Evolutionary conservation across 2,888 invertebrate species (phyloP), one percentile per base, ranked within the genome.

Genomic region (Acanthopleura granulata): DNA sequence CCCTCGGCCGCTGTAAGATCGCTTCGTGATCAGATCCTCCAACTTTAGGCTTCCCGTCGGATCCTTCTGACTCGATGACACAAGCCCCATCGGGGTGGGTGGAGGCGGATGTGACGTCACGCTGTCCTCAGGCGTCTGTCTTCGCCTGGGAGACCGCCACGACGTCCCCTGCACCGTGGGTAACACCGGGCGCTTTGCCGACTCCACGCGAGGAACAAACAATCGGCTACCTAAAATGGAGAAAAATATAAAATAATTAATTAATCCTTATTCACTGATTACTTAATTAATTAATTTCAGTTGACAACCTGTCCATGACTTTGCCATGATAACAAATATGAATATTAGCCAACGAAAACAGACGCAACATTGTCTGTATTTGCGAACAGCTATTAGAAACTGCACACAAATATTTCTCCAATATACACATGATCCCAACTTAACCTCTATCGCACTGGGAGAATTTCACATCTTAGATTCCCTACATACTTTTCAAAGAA

Each of bases 61-160:
- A 6, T 66, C 66, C 66, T 14, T 27, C 29, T n/a, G 57, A 40
- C 12, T 57, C 22, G 57, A 57, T 16, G 66, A 66, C 29, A 6
- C 16, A 1, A 27, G 29, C 25, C 66, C 66, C 25, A 66, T 27
- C 22, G 66, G 66, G 1, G 66, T 66, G 18, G 66, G 66, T 27
- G 66, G 66, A 25, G 66, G 66, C 1, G 66, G 66, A 22, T 66
- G 66, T 12, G 57, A 57, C 27, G 6, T 22, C 22, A 27, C 3
- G 6, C 29, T 22, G 6, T 66, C 25, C 16, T 66, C 66, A 22
- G 25, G 1, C 29, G 18, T 22, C 16, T 27, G 22, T 27, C 29
- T 66, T 27, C 66, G 18, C 25, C 66, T 9, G 25, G 66, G 66
- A 22, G 66, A 66, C 25, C 66, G 22, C 66, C 66, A 66, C 15